Base-by-base conservation (phyloP, 2,113 vertebrate species). In the Herpailurus yagouaroundi region DNA sequence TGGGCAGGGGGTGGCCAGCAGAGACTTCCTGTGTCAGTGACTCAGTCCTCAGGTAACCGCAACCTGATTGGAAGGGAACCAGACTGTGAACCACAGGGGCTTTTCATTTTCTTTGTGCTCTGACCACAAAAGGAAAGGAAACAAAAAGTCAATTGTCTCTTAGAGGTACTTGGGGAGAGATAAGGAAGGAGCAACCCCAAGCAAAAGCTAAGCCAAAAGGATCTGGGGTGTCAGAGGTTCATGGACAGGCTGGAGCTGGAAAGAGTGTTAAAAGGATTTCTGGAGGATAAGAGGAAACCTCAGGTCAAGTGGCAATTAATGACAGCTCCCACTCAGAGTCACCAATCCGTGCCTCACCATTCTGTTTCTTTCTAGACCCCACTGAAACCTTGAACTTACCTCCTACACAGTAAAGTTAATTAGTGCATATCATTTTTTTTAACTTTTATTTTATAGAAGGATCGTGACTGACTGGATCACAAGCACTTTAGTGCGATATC, bases 291-390 rank as follows among this genome's bases (percentile, higher is more conserved):
- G 45, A 89, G 48, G 66, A 50, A 96, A 87, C 31, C 81, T 63
- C n/a, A 96, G 96, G 88, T 96, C 92, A 95, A 95, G 88, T 29
- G 84, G 80, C 80, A 96, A 81, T 94, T 95, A 95, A 81, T 76
- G 92, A 84, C 41, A 71, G 45, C 52, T 66, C 11, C 1, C 4
- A 1, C 84, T 96, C 25, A 15, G 87, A 96, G 84, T 36, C 21
- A 87, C 18, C 63, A 23, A 29, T 27, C 50, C 16, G 5, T 18
- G 29, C 33, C 41, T 88, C 41, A 8, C 79, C 0, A 0, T 87
- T 76, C 68, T 81, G 15, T 36, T 89, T 95, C 68, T 76, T 94
- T 89, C 89, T 31, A 64, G 41, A 41, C 12, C 27, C 79, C 69
- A 36, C 0, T 82, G 52, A 95, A 94, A 83, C 7, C 25, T 57